phyloP scores from a whole-genome alignment of 2,113 vertebrate species.

The Gymnarchus niloticus region DNA sequence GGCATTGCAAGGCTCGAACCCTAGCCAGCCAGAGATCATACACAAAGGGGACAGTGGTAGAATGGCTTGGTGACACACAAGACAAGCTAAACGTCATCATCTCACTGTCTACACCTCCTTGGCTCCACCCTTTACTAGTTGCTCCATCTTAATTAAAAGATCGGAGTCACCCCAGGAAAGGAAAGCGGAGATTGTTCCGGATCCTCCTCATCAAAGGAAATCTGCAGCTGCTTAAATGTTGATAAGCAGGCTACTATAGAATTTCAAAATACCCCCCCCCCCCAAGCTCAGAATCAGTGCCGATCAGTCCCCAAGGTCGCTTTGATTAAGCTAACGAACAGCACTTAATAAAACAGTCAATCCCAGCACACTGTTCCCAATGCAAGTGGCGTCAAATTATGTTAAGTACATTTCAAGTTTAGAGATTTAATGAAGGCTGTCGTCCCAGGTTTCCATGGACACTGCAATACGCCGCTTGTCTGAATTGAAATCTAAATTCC shows the following conservation, averaged over 20 bases:
- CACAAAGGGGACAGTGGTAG: neutral
- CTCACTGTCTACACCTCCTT: neutral
- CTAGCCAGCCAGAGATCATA: neutral
- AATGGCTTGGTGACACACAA: neutral
- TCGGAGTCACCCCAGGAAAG: neutral
- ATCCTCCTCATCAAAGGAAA: slow-evolving; percentile 10
- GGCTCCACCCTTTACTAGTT: neutral
- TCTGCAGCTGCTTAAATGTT: slow-evolving; percentile 14
- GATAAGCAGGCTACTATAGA: neutral
- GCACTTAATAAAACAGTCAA: slow-evolving; percentile 42
- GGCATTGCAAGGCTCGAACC: neutral
- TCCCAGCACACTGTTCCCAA: slow-evolving; percentile 39
- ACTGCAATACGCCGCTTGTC: slow-evolving; percentile 27
- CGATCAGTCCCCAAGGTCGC: slow-evolving; percentile 44
- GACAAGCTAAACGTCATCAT: neutral
- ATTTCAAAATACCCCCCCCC: slow-evolving; percentile 16
- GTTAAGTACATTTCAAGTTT: slow-evolving; percentile 50
- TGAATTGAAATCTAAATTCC: slow-evolving; percentile 20
- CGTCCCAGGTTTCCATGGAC: slow-evolving; percentile 48
- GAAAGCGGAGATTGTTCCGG: neutral
- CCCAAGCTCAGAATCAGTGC: slow-evolving; percentile 39
- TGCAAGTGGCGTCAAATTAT: slow-evolving; percentile 51
- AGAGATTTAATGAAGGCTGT: slow-evolving; percentile 55
- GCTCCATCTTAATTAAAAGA: slow-evolving; percentile 20
- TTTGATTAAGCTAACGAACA: slow-evolving; percentile 55